Evolutionary conservation across 1,140 invertebrate species (phyloP), one percentile per base, ranked within the genome.

Genomic region (Ctenoplectra terminalis): DNA sequence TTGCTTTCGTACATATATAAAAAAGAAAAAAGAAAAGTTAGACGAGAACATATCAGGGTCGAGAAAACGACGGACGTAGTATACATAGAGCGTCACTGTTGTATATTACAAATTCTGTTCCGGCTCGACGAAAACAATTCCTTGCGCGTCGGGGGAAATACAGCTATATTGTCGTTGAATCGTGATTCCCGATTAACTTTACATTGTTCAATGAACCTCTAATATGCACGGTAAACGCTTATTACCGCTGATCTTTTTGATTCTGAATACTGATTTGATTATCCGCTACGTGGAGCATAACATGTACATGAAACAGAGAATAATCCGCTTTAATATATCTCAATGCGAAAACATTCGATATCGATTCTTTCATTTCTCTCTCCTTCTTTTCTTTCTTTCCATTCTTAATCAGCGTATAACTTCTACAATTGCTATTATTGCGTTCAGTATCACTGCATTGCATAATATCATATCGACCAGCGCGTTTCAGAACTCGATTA

Each of bases 381-480:
- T 67, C 6, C 31, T 29, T 60, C n/a, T 31, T 17, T 60, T 64
- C 9, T 54, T 1, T 75, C 31, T 72, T 8, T 48, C 23, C 17
- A 37, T 69, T 50, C 34, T 50, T 31, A 46, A 46, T 52, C 58
- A 61, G 73, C 69, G 60, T 79, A 81, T 85, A 86, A 88, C 31
- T 80, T 83, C 82, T 87, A 81, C 66, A 76, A 72, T 82, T 73
- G 58, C 88, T 88, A 75, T 88, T 89, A 88, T 88, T 89, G 87
- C 85, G 76, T 83, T 89, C 82, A 84, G 82, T 90, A 83, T 90
- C 89, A 89, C 89, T 88, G 77, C 54, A 80, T 84, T 87, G 82
- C 83, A 75, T 81, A 76, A 73, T 73, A 73, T 60, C 71, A 37
- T 48, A 60, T 46, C 70, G 70, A 80, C 9, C 58, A 40, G 43